A percentile compares a stretch with the other conserved stretches of the same genome.
These are phyloP conservation scores for Nymphalis polychloros DNA, from an alignment of 2,888 invertebrate species.

Conservation along the genomic window DNA sequence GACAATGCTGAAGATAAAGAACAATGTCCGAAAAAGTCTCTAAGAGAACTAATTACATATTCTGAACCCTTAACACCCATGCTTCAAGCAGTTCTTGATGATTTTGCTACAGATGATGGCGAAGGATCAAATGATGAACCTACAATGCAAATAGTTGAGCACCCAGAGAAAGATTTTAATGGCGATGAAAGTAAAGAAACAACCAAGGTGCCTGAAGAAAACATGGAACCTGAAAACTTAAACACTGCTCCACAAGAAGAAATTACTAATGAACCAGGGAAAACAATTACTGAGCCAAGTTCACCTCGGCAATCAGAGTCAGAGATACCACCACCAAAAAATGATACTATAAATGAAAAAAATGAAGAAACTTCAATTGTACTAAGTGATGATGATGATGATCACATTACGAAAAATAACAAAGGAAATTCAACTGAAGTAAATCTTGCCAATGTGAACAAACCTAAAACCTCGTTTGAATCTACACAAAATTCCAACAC, in stretches of 20 bases:
- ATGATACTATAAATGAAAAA: conserved; percentile 36
- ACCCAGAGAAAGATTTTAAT: conserved; percentile 38
- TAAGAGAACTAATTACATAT: conserved; percentile 62
- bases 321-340: conserved; percentile 5
- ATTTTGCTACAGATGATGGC: conserved; percentile 62
- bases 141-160: conserved; percentile 55
- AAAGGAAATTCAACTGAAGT: conserved; percentile 19
- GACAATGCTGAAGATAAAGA: conserved; percentile 56
- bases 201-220: conserved; percentile 36
- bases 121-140: conserved; percentile 51
- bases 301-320: not conserved
- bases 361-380: conserved; percentile 16
- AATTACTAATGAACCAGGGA: conserved; percentile 9
- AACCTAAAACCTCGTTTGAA: conserved; percentile 23
- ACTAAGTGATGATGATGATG: conserved; percentile 31
- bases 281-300: conserved; percentile 1
- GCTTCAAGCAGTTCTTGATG: conserved; percentile 62
- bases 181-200: conserved; percentile 36
- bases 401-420: conserved; percentile 26
- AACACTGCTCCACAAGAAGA: not conserved
- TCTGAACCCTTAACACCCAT: conserved; percentile 64
- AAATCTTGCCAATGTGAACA: conserved; percentile 16
- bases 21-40: conserved; percentile 45
- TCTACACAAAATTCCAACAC: conserved; percentile 47
- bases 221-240: not conserved